Evolutionary conservation across 1,140 invertebrate genomes (phyloP), one percentile per base, ranked within the genome.

Genomic region (Agrypnia vestita): DNA sequence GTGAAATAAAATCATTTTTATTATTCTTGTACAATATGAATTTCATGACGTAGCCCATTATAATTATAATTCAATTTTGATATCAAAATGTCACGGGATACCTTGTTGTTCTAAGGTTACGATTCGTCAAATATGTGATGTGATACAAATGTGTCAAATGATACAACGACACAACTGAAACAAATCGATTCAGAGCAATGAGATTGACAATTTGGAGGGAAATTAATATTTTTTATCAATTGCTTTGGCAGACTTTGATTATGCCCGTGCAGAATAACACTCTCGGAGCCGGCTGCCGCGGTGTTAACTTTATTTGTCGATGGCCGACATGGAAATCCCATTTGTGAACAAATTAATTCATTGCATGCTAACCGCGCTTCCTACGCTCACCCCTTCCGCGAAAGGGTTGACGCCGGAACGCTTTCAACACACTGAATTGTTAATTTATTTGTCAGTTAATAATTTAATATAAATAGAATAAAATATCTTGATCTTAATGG

Each of bases 341-440:
- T 76, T 76, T 76, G 75, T 47, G 56, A 76, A 64, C 75, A 76
- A 76, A 76, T 76, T 76, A 76, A 76, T 76, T 76, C 75, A 76
- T 76, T 46, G 74, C 74, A 76, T 44, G 74, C 51, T 56, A 74
- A 74, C 72, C 72, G 35, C 72, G 51, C 53, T 46, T 44, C 55
- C 35, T 25, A 19, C 12, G 43, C 49, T 15, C 49, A 3, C n/a
- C 49, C 49, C 49, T 15, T 12, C n/a, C 43, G 43, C 64, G n/a
- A 69, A 47, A 46, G 64, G 44, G 64, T 69, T 19, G 9, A 69
- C 13, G 44, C 44, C 43, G 44, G 7, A 44, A 46, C 44, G 64
- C 64, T 69, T 69, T 69, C 46, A 69, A 69, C 17, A 11, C 8
- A 9, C 43, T 69, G 64, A 69, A 69, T 69, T 21, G 46, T 69